Percentiles rank a stretch among this genome's conserved stretches.
Evolutionary conservation across 2,797 vertebrate genomes (phyloP).

Genomic region (Bothrops alternatus): DNA sequence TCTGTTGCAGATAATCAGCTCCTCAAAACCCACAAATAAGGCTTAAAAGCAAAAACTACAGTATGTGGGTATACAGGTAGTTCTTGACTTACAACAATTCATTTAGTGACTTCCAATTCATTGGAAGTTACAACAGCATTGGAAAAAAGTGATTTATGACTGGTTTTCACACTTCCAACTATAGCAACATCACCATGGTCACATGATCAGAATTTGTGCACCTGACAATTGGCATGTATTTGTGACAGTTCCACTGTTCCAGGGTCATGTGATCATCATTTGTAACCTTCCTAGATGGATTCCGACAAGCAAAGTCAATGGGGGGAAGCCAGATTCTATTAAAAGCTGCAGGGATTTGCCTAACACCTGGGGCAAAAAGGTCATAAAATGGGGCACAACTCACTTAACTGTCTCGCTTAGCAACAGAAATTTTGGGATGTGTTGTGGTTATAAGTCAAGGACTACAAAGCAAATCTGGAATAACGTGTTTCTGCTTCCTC

Average conservation of each 20-base stretch:
- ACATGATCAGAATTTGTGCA: neutral
- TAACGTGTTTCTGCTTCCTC: neutral
- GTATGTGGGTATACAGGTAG: neutral
- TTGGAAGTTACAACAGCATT: neutral
- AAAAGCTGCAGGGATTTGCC: neutral
- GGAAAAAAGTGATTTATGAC: neutral
- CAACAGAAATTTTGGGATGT: neutral
- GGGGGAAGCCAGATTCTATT: neutral
- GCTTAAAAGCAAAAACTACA: neutral
- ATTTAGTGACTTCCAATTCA: neutral
- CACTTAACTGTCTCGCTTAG: neutral
- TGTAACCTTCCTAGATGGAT: neutral
- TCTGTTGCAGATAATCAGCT: neutral
- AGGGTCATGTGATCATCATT: neutral
- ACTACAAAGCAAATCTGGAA: neutral
- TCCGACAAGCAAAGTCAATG: neutral
- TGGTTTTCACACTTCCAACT: neutral
- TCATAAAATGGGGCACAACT: neutral
- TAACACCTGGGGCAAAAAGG: neutral
- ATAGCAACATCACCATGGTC: neutral
- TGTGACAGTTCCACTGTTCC: neutral
- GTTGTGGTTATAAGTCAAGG: neutral
- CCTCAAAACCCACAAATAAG: neutral
- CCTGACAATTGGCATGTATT: neutral
- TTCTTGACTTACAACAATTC: neutral